Evolutionary conservation across 2,113 vertebrate species (phyloP).

Genomic region (Chroicocephalus ridibundus): DNA sequence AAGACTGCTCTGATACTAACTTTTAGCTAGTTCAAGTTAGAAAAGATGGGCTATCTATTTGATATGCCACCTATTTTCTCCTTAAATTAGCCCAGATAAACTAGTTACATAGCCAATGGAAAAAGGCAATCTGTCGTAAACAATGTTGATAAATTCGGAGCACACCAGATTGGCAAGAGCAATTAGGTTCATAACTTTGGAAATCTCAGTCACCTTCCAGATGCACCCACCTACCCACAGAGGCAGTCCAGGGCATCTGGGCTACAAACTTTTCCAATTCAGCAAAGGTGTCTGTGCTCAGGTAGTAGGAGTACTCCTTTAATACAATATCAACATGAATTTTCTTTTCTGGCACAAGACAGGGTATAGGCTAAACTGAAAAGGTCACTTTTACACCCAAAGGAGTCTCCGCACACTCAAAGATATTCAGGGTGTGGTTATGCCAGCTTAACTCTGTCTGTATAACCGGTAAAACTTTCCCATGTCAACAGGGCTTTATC

Average conservation of each 20-base stretch:
- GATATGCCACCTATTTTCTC: neutral
- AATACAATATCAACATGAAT: neutral
- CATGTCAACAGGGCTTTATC: slow-evolving; percentile 56
- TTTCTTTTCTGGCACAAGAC: neutral
- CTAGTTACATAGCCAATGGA: neutral
- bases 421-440: neutral
- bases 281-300: neutral
- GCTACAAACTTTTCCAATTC: neutral
- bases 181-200: neutral
- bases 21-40: neutral
- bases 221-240: neutral
- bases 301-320: neutral
- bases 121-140: neutral
- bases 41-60: neutral
- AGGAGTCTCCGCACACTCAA: neutral
- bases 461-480: slow-evolving; percentile 16
- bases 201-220: neutral
- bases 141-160: neutral
- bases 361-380: neutral
- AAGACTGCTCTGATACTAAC: neutral
- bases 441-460: neutral
- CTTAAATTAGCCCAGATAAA: neutral
- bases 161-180: neutral
- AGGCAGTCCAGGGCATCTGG: neutral
- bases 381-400: neutral